Conservation (phyloP, 1,140 invertebrate species). For the Eueides isabella region DNA sequence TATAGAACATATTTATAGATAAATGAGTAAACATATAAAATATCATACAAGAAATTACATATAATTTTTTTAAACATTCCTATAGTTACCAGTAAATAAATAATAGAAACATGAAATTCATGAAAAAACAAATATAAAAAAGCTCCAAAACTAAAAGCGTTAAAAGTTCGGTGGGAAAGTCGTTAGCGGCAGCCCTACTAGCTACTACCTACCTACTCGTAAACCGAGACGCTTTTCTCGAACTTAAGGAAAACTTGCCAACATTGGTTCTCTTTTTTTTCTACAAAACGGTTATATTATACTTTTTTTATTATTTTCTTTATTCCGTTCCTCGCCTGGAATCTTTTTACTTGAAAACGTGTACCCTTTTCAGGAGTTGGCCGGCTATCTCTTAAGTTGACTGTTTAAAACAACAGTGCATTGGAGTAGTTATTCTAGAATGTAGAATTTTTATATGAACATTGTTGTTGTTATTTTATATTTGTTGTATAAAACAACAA, state of each 20-base stretch:
- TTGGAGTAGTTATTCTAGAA: slow-evolving; percentile 48
- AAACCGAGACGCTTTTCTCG: slow-evolving; percentile 36
- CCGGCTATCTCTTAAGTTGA: slow-evolving; percentile 78
- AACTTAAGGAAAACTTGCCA: slow-evolving; percentile 75
- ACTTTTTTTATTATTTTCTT: slow-evolving; percentile 53
- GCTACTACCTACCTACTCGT: background rate
- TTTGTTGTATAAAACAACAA: too few species aligned
- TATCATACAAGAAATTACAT: too few species aligned
- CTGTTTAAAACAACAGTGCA: slow-evolving; percentile 52
- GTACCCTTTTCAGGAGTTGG: slow-evolving; percentile 80
- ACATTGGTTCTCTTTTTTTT: slow-evolving; percentile 74
- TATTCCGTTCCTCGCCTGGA: slow-evolving; percentile 53
- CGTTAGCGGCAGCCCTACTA: slow-evolving; percentile 63
- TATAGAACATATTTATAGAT: too few species aligned
- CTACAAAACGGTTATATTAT: slow-evolving; percentile 55
- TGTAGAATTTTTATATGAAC: background rate
- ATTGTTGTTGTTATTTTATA: background rate
- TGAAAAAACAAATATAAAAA: background rate
- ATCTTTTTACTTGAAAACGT: slow-evolving; percentile 77
- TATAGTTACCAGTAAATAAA: too few species aligned
- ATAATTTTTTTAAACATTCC: too few species aligned
- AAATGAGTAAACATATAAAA: too few species aligned
- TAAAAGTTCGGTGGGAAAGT: slow-evolving; percentile 44
- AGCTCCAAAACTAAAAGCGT: slow-evolving; percentile 16
- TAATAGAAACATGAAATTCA: background rate